Base-by-base conservation (phyloP, 2,113 vertebrate species). In the Oncorhynchus nerka region DNA sequence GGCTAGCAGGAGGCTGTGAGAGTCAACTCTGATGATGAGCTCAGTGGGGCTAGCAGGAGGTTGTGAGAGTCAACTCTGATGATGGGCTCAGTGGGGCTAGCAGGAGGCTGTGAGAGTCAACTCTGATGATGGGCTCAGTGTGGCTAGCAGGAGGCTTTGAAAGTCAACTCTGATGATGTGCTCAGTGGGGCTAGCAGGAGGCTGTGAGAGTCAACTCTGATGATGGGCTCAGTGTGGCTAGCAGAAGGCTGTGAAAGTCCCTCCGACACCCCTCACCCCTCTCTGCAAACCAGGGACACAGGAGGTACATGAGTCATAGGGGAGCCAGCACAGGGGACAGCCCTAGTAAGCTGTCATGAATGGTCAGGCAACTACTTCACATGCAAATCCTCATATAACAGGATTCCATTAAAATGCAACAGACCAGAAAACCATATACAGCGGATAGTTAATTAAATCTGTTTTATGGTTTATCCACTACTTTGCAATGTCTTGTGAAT, bases 361-460 rank as follows among this genome's bases (percentile, higher is more conserved):
- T 68, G 75, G 39, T 73, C 80, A 81, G 57, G 15, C 16, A 75
- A 74, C 55, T 81, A 78, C 83, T 87, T 89, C 82, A 86, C 79
- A 88, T 87, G 86, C 82, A 91, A 89, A 89, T 86, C 76, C 82
- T 68, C 30, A 73, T 75, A 67, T 48, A n/a, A 57, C 1, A 22
- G 79, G 26, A 19, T 22, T 45, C 74, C 71, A 82, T 83, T 74
- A 65, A 88, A 77, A 81, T 84, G 62, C 74, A 61, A 83, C 34
- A 73, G 62, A 78, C 65, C 8, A 13, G 62, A 20, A 30, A 48
- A n/a, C 61, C 15, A 68, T 1, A 59, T 12, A 71, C 20, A 2
- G 4, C n/a, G 48, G 1, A 55, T 65, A 81, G 73, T 80, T 83
- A 70, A 82, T 79, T 22, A 81, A 75, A 72, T 24, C 71, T 45